Conservation (phyloP, 1,140 invertebrate species). For the Platorchestia sp. region DNA sequence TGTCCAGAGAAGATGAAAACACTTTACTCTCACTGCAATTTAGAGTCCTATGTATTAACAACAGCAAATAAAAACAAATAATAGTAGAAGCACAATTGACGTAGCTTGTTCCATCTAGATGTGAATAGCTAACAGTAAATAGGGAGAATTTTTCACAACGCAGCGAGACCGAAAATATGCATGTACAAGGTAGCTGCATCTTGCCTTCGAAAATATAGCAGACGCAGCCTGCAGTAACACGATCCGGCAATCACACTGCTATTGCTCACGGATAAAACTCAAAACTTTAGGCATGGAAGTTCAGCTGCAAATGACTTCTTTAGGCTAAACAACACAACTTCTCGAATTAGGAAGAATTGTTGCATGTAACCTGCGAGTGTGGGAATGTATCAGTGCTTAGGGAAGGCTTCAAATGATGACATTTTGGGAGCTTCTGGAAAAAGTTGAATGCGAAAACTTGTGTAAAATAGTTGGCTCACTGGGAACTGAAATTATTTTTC, state of each 20-base stretch:
- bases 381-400: neutral
- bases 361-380: neutral
- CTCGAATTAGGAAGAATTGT: neutral
- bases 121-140: neutral
- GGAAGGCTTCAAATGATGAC: neutral
- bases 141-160: neutral
- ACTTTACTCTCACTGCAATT: too few species aligned
- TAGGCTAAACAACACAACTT: neutral
- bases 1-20: too few species aligned
- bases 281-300: neutral
- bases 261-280: neutral
- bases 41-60: too few species aligned
- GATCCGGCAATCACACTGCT: neutral
- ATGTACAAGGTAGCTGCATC: neutral
- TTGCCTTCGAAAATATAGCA: neutral
- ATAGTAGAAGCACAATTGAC: too few species aligned
- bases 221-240: neutral
- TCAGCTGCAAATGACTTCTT: slow-evolving; percentile 7
- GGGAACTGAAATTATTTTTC: too few species aligned
- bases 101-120: neutral
- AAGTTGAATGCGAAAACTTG: neutral
- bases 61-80: too few species aligned
- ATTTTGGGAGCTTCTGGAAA: neutral
- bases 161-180: neutral
- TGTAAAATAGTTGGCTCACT: neutral